phyloP scores from a whole-genome alignment of 2,888 invertebrate species.

The Coremacera marginata region DNA sequence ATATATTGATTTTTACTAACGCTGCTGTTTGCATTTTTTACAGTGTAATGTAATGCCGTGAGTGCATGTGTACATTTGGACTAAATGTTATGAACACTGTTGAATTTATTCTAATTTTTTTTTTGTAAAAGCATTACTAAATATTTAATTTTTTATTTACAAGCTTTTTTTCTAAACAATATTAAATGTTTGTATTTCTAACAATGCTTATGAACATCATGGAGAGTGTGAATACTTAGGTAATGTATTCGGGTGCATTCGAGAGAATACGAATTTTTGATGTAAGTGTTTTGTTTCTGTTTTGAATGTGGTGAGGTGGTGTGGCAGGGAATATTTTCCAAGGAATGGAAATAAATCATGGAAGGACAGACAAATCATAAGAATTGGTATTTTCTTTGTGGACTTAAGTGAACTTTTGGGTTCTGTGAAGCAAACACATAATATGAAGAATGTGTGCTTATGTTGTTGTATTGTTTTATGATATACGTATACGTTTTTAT shows the following conservation, averaged over 20 bases:
- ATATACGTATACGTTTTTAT: conserved; percentile 56
- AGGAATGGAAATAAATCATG: too few species aligned
- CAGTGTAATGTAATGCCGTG: conserved; percentile 27
- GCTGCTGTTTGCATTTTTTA: conserved; percentile 27
- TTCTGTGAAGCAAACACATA: background rate
- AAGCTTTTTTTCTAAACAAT: background rate
- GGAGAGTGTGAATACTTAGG: too few species aligned
- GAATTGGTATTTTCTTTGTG: background rate
- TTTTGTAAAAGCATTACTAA: background rate
- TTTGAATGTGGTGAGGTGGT: too few species aligned
- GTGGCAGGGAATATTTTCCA: too few species aligned
- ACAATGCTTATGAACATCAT: too few species aligned
- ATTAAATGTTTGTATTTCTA: too few species aligned
- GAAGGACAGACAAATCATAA: too few species aligned
- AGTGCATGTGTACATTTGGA: background rate
- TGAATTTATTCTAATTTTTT: background rate
- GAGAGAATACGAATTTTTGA: too few species aligned
- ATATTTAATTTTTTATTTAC: background rate
- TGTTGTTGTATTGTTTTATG: conserved; percentile 36
- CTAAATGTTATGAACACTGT: conserved; percentile 21
- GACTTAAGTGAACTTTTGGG: background rate
- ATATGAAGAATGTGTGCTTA: conserved; percentile 17
- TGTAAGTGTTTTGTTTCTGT: too few species aligned
- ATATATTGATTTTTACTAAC: background rate
- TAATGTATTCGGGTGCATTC: too few species aligned